phyloP scores from a whole-genome alignment of 1,140 invertebrate species.

The Drosophila ogumai region DNA sequence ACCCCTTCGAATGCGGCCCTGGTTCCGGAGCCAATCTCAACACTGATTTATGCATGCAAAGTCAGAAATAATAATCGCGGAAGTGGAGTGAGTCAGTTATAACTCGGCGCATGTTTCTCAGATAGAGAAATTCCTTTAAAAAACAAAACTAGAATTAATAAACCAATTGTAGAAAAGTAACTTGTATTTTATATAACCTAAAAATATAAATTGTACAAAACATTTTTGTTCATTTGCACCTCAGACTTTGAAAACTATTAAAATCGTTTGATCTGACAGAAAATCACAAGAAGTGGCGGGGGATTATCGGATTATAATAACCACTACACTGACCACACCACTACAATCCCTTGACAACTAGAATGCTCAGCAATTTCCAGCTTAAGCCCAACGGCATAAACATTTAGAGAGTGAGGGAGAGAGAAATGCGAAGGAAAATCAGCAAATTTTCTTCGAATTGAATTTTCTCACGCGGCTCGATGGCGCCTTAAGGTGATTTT shows the following conservation, averaged over 20 bases:
- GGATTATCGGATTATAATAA: slow-evolving; percentile 5
- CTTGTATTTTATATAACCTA: not conserved
- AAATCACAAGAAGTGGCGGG: not conserved
- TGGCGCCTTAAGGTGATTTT: not conserved
- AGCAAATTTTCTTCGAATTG: slow-evolving; percentile 8
- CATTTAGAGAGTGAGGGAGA: not conserved
- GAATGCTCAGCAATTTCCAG: slow-evolving; percentile 3
- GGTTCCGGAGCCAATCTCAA: slow-evolving; percentile 12
- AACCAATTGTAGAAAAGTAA: not conserved
- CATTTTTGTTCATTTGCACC: not conserved
- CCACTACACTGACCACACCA: too few relatives aligned
- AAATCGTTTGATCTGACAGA: not conserved
- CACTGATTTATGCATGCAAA: slow-evolving; percentile 72
- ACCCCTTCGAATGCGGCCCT: slow-evolving; percentile 4
- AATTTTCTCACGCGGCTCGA: slow-evolving; percentile 40
- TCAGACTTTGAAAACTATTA: not conserved
- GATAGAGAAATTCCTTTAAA: slow-evolving; percentile 5
- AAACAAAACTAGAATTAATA: slow-evolving; percentile 2
- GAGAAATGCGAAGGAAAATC: not conserved
- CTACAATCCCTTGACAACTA: not conserved
- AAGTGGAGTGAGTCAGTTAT: slow-evolving; percentile 63
- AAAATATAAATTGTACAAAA: not conserved
- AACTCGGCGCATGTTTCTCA: slow-evolving; percentile 18
- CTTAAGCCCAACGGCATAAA: not conserved
- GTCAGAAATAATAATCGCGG: slow-evolving; percentile 53